phyloP scores from a whole-genome alignment of 1,140 invertebrate genomes.

The Ridgeia piscesae region DNA sequence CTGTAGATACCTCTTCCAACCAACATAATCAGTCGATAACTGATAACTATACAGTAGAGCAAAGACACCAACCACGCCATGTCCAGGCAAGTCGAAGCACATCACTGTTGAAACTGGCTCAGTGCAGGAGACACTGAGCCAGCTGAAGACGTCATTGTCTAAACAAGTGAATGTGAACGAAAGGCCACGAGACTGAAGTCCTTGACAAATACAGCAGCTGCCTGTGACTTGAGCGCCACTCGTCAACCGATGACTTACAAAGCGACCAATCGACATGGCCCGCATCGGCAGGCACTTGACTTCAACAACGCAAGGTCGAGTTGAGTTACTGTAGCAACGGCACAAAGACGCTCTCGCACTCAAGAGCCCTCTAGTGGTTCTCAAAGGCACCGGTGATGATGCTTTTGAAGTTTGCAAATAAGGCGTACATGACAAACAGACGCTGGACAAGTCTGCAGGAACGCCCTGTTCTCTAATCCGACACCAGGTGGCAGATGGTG shows the following conservation, averaged over 20 bases:
- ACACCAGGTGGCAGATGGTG: background rate
- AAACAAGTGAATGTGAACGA: background rate
- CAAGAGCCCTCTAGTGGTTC: background rate
- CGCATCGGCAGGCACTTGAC: background rate
- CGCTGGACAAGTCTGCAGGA: background rate
- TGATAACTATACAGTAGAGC: background rate
- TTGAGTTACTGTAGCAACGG: background rate
- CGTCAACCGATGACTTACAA: background rate
- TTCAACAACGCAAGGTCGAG: background rate
- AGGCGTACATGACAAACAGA: background rate
- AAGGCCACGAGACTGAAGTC: background rate
- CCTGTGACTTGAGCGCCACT: background rate
- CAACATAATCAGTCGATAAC: too few relatives aligned
- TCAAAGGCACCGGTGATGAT: background rate
- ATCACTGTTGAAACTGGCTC: background rate
- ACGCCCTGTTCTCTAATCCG: background rate
- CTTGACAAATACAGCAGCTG: background rate
- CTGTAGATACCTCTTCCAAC: too few relatives aligned
- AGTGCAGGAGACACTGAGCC: background rate
- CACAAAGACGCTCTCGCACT: background rate
- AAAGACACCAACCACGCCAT: background rate
- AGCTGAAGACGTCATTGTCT: background rate
- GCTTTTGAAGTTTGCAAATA: constrained; percentile 1
- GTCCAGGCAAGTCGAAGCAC: background rate
- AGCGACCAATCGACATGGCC: background rate